Conservation (phyloP, 2,113 vertebrate genomes). For the Todiramphus chloris region DNA sequence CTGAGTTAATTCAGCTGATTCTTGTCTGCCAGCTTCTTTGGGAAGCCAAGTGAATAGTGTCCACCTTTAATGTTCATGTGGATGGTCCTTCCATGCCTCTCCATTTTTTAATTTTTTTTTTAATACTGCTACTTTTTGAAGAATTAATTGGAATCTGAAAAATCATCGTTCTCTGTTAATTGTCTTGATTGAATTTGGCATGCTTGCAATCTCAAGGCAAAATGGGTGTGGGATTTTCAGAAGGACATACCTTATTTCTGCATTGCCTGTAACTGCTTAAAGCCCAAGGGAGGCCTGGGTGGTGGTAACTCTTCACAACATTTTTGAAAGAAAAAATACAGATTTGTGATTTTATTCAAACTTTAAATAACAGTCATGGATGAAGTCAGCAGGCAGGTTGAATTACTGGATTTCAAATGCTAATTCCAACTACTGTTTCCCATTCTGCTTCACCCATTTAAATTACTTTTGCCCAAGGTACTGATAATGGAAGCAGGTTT, state of each 20-base stretch:
- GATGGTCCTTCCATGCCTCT: neutral
- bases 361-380: neutral
- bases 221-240: neutral
- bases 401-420: conserved; percentile 51
- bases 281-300: neutral
- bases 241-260: neutral
- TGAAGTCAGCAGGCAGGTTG: neutral
- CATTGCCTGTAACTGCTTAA: neutral
- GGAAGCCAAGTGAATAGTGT: neutral
- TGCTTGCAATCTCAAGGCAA: neutral
- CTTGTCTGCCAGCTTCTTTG: neutral
- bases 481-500: conserved; percentile 5
- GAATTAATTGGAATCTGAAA: neutral
- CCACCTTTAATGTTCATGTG: neutral
- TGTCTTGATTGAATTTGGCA: neutral
- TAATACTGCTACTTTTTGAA: neutral
- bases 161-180: neutral
- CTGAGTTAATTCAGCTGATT: neutral
- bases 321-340: neutral
- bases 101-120: neutral
- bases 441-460: conserved; percentile 48
- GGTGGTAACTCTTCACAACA: neutral
- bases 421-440: conserved; percentile 32
- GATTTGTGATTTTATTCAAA: neutral
- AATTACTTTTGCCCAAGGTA: conserved; percentile 36